Conservation (phyloP, 2,888 invertebrate genomes). For the Sinohyriopsis cumingii region DNA sequence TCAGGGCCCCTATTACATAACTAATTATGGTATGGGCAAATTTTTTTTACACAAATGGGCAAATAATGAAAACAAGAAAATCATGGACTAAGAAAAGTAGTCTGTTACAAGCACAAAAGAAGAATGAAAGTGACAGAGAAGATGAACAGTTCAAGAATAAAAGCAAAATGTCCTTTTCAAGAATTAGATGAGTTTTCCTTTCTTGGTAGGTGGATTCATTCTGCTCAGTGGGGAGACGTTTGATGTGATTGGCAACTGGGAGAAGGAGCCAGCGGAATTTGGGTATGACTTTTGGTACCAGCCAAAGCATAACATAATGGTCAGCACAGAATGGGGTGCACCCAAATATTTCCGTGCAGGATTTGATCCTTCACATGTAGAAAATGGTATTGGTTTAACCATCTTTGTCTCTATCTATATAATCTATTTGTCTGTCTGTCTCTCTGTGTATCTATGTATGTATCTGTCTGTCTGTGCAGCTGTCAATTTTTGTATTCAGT, state of each 20-base stretch:
- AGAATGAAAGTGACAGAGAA: too few relatives aligned
- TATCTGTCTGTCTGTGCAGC: too few relatives aligned
- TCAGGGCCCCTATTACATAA: too few relatives aligned
- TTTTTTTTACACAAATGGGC: neutral
- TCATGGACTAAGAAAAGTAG: neutral
- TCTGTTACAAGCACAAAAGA: too few relatives aligned
- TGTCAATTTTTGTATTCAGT: too few relatives aligned
- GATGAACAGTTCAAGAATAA: too few relatives aligned
- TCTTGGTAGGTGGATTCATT: slow-evolving; percentile 80
- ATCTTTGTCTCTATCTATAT: neutral
- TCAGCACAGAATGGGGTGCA: slow-evolving; percentile 93
- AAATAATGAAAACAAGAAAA: neutral
- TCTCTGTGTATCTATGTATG: neutral
- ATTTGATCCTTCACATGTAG: slow-evolving; percentile 75
- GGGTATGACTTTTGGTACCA: slow-evolving; percentile 99
- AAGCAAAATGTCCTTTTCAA: too few relatives aligned
- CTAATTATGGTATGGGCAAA: neutral
- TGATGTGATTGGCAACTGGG: slow-evolving; percentile 77
- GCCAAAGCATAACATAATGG: slow-evolving; percentile 91
- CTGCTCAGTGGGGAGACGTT: slow-evolving; percentile 88
- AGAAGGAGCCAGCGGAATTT: slow-evolving; percentile 67
- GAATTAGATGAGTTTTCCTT: neutral
- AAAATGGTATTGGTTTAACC: slow-evolving; percentile 56
- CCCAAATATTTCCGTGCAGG: slow-evolving; percentile 86
- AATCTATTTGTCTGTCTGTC: neutral